Evolutionary conservation across 2,113 vertebrate species (phyloP), one percentile per base, ranked within the genome.

Genomic region (Lagopus muta): DNA sequence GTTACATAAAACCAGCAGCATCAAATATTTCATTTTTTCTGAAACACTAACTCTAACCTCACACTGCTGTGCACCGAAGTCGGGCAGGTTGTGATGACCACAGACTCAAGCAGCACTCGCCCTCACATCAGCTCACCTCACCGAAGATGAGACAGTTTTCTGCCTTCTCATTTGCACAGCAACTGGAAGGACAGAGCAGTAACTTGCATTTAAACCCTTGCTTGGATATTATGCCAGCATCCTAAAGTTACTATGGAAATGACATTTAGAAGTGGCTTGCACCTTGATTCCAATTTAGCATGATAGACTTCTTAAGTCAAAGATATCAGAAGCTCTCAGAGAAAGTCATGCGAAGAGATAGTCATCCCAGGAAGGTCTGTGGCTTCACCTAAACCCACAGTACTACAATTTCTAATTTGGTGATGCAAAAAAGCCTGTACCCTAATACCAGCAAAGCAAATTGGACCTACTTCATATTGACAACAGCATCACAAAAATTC

Each of bases 11-110:
- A 27, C 14, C 28, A 13, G 4, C 27, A n/a, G 28, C 20, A 50
- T 4, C 34, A 64, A 52, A 14, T 0, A 82, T 85, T 20, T 43
- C 8, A 1, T 14, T 32, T 43, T 40, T 13, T 4, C 22, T 69
- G 60, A 13, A 73, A 36, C 30, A 28, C 5, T 27, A 16, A 15
- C 62, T 10, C 5, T 27, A 16, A 15, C 62, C 11, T 43, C 32
- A 12, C 28, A 47, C 1, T 3, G 4, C 24, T n/a, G 10, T 45
- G 61, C 43, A 6, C 0, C 0, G 6, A 11, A 30, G 34, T 27
- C 47, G 13, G 55, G 43, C 38, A 58, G 64, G 62, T 8, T 12
- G 43, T 32, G 58, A 43, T 50, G 52, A 13, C 30, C 57, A 10
- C 43, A 70, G 5, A 3, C 38, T 32, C 73, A 36, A 0, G 0